Evolutionary conservation across 2,888 invertebrate genomes (phyloP), one percentile per base, ranked within the genome.

Genomic region (Aradus depressus): DNA sequence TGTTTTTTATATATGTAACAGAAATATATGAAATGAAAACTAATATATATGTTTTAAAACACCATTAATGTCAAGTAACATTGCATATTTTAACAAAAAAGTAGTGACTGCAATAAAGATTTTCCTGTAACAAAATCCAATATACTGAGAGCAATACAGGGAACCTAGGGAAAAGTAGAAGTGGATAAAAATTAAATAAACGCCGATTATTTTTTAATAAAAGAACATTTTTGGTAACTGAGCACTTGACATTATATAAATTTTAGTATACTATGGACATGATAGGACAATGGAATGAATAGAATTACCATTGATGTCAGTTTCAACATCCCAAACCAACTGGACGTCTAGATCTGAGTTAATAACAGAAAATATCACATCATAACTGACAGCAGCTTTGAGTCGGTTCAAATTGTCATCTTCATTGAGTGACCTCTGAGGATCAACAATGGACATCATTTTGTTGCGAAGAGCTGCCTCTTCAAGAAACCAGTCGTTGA

Each of bases 291-390:
- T 31, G 31, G 10, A 31, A 14, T 44, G 10, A 10, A 41, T 41
- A 44, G 49, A 49, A 35, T 28, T 52, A 77, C 81, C 75, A 66
- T 81, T 76, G 0, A 85, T 74, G 3, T 82, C 80, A 45, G 74
- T 66, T 31, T 76, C 71, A 1, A 86, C 76, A 62, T 85, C 74
- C 74, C 89, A 82, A 6, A 76, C 70, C 16, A 85, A 75, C 52
- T 74, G 70, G 47, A 85, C 64, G 48, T 83, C 80, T 1, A 92
- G 92, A 54, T 81, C 77, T 0, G 92, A 89, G 64, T 87, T 84
- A 2, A 90, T 78, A 23, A 91, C 74, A 0, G 88, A 88, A 42
- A 95, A 74, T 14, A 89, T 75, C 26, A 95, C 71, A 64, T 88
- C 86, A 64, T 85, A 86, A 19, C 77, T 76, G 1, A 75, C 66